Conservation (phyloP, 1,140 invertebrate genomes). For the Diuraphis noxia region DNA sequence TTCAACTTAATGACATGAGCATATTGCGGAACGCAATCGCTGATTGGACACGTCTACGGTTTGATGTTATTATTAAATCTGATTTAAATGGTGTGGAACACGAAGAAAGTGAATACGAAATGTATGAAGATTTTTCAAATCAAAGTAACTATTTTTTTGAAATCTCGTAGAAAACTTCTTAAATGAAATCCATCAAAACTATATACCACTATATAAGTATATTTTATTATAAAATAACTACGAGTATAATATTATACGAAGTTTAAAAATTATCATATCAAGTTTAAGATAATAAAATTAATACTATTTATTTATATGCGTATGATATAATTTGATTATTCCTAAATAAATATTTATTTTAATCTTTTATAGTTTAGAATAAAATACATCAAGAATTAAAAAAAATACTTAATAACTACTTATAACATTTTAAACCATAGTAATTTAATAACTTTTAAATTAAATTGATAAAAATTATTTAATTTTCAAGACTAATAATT, state of each 20-base stretch:
- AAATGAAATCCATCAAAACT: not conserved
- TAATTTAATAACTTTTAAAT: too few relatives aligned
- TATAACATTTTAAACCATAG: too few relatives aligned
- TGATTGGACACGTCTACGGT: not conserved
- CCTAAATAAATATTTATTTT: too few relatives aligned
- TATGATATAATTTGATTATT: too few relatives aligned
- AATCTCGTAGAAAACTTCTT: not conserved
- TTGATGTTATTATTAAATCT: not conserved
- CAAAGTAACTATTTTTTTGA: not conserved
- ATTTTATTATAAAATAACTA: not conserved
- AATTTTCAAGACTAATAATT: not conserved
- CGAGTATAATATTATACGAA: too few relatives aligned
- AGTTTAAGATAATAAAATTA: too few relatives aligned
- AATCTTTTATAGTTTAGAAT: too few relatives aligned
- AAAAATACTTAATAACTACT: too few relatives aligned
- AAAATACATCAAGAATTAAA: too few relatives aligned
- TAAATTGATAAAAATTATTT: not conserved
- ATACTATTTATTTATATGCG: too few relatives aligned
- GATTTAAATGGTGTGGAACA: not conserved
- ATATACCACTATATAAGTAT: too few relatives aligned
- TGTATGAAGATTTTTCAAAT: not conserved
- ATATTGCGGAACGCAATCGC: not conserved
- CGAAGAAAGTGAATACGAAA: not conserved
- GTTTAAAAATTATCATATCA: not conserved
- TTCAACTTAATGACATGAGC: not conserved